Conservation (phyloP, 2,888 invertebrate genomes). For the Neocrepidodera transversa region DNA sequence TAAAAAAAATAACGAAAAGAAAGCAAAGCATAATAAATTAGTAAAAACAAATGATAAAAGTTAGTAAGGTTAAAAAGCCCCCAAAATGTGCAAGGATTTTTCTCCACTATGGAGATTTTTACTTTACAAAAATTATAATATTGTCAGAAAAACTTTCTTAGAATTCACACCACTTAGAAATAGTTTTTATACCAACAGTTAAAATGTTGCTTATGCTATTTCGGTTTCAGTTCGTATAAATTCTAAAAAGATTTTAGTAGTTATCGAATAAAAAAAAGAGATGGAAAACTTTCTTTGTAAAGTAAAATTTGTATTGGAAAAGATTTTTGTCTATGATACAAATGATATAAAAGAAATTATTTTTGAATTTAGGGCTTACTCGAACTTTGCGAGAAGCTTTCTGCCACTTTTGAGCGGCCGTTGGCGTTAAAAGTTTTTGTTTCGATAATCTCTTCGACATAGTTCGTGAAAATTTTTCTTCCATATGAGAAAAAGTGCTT, state of each 20-base stretch:
- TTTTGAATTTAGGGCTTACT: constrained; percentile 70
- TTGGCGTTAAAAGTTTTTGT: constrained; percentile 59
- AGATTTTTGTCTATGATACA: too few species aligned
- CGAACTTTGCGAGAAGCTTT: constrained; percentile 77
- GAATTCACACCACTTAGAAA: too few species aligned
- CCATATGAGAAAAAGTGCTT: constrained; percentile 68
- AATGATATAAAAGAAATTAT: constrained; percentile 3
- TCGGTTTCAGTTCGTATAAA: too few species aligned
- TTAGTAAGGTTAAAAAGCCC: constrained; percentile 19
- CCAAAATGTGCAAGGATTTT: constrained; percentile 4
- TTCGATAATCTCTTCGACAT: constrained; percentile 70
- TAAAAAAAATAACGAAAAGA: constrained; percentile 48
- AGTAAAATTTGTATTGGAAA: neutral
- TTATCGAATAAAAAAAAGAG: too few species aligned
- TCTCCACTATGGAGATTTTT: neutral
- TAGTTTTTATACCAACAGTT: too few species aligned
- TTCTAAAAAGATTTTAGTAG: too few species aligned
- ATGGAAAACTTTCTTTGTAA: too few species aligned
- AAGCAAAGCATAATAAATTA: constrained; percentile 58
- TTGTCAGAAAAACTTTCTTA: too few species aligned
- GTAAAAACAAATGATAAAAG: constrained; percentile 37
- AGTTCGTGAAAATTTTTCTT: constrained; percentile 72
- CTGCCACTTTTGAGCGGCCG: constrained; percentile 67
- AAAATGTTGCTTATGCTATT: too few species aligned
- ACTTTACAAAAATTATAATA: neutral